These are phyloP conservation scores for Ascidia mentula DNA, from an alignment of 23 tunicate species.

Conservation along the genomic window DNA sequence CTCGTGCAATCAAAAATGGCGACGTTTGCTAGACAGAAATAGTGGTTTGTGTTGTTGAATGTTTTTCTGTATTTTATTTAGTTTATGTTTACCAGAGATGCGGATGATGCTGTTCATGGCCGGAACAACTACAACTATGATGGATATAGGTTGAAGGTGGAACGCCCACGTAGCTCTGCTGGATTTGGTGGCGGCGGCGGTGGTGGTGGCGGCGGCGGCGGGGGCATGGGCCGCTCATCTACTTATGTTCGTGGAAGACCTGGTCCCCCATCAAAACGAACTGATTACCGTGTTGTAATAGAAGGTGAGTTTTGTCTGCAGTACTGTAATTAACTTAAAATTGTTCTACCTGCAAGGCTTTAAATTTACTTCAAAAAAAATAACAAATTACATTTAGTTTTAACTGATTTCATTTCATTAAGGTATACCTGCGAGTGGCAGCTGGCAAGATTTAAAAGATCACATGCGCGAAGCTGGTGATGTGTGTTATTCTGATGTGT, in stretches of 20 bases:
- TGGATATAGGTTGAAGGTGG: slow-evolving; percentile 76
- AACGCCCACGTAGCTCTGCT: slow-evolving; percentile 68
- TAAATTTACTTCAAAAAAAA: too few relatives aligned
- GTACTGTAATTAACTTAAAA: neutral
- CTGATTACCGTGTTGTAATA: slow-evolving; percentile 65
- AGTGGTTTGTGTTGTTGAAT: neutral
- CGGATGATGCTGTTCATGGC: slow-evolving; percentile 85
- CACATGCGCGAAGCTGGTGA: slow-evolving; percentile 93
- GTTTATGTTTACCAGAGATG: slow-evolving; percentile 44
- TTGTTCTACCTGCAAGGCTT: too few relatives aligned
- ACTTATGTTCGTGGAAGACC: slow-evolving; percentile 39
- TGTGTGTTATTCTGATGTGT: slow-evolving; percentile 84
- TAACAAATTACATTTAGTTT: too few relatives aligned
- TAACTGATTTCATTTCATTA: too few relatives aligned
- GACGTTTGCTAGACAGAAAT: neutral
- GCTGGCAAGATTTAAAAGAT: slow-evolving; percentile 95
- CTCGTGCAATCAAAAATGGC: neutral
- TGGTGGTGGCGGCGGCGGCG: slow-evolving; percentile 35
- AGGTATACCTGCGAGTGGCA: slow-evolving; percentile 81
- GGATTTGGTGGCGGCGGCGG: slow-evolving; percentile 31
- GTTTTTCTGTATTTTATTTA: neutral
- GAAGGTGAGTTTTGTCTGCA: slow-evolving; percentile 34
- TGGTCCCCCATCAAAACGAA: slow-evolving; percentile 70
- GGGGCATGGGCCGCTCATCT: slow-evolving; percentile 13
- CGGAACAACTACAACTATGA: slow-evolving; percentile 69